Conservation (phyloP, 2,113 vertebrate species). For the Herpetotheres cachinnans region DNA sequence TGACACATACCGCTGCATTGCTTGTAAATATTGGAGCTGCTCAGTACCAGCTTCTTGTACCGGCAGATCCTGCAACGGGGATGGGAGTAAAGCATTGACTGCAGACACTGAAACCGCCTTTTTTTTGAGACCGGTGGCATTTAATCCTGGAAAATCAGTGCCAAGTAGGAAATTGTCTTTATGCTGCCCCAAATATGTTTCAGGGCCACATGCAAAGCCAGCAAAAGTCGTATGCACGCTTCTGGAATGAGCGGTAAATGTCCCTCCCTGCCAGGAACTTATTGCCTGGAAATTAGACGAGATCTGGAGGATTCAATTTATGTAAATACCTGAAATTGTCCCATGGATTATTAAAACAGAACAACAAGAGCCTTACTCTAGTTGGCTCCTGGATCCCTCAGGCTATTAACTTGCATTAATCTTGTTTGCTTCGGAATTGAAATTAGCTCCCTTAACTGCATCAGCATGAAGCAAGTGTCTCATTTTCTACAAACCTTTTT, state of each 20-base stretch:
- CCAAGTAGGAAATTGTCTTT: neutral
- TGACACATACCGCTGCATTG: neutral
- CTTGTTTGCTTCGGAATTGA: conserved; percentile 29
- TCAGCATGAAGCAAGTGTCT: conserved; percentile 16
- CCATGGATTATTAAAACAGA: conserved; percentile 9
- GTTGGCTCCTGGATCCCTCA: neutral
- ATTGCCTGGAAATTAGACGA: neutral
- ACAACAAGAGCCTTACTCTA: neutral
- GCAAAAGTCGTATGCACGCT: neutral
- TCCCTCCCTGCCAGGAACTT: neutral
- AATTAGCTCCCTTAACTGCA: conserved; percentile 47
- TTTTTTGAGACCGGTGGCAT: neutral
- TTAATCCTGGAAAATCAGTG: neutral
- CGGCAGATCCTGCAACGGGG: no score
- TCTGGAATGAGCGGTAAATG: neutral
- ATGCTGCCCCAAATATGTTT: neutral
- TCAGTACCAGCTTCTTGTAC: neutral
- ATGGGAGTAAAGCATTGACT: neutral
- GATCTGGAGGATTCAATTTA: neutral
- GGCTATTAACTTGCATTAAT: conserved; percentile 43
- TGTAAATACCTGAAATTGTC: conserved; percentile 10
- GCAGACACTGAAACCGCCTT: neutral
- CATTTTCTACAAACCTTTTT: neutral
- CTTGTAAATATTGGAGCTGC: neutral
- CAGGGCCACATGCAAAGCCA: neutral